phyloP scores from a whole-genome alignment of 2,888 invertebrate species.

The Ophion obscuratus region DNA sequence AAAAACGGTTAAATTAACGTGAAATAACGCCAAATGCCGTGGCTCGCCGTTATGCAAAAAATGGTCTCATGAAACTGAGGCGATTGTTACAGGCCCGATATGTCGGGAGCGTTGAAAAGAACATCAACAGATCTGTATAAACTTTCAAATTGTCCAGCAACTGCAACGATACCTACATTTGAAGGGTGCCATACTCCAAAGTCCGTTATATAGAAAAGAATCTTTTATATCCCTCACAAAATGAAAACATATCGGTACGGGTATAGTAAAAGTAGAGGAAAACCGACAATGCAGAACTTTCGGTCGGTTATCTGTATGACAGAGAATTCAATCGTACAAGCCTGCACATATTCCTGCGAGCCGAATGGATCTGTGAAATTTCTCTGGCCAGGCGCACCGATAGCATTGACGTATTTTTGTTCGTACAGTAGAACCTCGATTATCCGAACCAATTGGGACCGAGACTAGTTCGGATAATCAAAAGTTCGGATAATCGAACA shows the following conservation, averaged over 20 bases:
- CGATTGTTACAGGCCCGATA: not conserved
- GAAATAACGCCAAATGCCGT: not conserved
- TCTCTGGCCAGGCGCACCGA: too few relatives aligned
- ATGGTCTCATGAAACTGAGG: not conserved
- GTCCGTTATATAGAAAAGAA: not conserved
- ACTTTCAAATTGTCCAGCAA: not conserved
- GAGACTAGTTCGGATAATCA: too few relatives aligned
- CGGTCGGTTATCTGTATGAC: too few relatives aligned
- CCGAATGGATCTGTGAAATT: too few relatives aligned
- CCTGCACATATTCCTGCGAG: too few relatives aligned
- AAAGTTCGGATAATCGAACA: too few relatives aligned
- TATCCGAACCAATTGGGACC: too few relatives aligned
- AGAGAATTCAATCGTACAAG: too few relatives aligned
- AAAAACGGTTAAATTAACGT: conserved; percentile 16
- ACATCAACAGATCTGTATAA: not conserved
- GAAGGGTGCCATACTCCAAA: not conserved
- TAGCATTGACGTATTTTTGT: too few relatives aligned
- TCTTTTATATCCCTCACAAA: not conserved
- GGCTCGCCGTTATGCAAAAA: not conserved
- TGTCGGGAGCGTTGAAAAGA: not conserved
- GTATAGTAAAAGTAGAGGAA: not conserved
- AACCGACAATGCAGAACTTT: not conserved
- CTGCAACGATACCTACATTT: not conserved
- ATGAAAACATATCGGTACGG: not conserved
- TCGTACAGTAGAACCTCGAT: too few relatives aligned